phyloP scores from a whole-genome alignment of 2,797 vertebrate species.

The Tangara arthus region DNA sequence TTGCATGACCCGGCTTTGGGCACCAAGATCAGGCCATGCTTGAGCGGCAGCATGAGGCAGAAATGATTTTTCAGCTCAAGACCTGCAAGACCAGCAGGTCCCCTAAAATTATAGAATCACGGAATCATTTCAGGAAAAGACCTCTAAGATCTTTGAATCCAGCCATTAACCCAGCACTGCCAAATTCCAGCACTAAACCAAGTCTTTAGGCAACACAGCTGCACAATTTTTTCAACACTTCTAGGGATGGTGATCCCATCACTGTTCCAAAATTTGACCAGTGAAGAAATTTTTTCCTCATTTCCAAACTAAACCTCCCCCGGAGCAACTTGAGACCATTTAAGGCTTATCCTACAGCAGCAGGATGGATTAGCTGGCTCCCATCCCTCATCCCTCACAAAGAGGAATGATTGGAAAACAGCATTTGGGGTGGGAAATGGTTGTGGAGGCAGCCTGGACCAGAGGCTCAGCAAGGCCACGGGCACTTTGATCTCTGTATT shows the following conservation, averaged over 20 bases:
- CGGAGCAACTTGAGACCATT: not conserved
- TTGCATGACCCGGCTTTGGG: not conserved
- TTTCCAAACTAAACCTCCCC: not conserved
- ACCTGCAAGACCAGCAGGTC: not conserved
- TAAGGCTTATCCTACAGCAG: not conserved
- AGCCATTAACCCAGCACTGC: not conserved
- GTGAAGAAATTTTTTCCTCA: not conserved
- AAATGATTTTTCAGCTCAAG: not conserved
- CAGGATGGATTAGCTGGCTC: not conserved
- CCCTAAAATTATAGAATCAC: not conserved
- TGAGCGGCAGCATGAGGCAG: fast-evolving
- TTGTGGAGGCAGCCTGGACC: not conserved
- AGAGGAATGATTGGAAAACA: not conserved
- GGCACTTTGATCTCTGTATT: not conserved
- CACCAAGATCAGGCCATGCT: not conserved
- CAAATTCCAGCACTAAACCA: not conserved
- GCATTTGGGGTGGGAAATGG: not conserved
- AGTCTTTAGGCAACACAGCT: not conserved
- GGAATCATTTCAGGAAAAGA: not conserved
- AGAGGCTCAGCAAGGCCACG: not conserved
- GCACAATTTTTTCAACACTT: not conserved
- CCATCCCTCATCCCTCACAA: not conserved
- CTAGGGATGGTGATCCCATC: not conserved
- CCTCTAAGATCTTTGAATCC: not conserved
- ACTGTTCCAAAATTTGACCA: not conserved